Evolutionary conservation across 2,113 vertebrate species (phyloP).

Genomic region (Rhea pennata): DNA sequence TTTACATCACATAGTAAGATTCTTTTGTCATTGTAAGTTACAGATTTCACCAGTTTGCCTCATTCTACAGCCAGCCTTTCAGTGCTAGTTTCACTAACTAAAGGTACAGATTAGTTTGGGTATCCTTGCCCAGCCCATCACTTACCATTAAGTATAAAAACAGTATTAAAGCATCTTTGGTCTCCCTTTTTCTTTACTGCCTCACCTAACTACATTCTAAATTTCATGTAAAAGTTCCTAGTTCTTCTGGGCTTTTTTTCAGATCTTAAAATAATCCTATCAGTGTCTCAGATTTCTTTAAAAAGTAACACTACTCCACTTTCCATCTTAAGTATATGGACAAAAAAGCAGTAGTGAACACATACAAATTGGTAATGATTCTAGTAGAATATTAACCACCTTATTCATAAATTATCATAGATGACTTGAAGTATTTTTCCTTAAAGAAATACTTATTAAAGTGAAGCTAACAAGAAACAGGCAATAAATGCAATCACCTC

Average conservation of each 20-base stretch:
- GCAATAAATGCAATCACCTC: neutral
- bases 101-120: neutral
- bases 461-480: neutral
- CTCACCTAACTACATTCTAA: neutral
- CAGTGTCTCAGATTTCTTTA: neutral
- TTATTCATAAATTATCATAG: neutral
- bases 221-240: neutral
- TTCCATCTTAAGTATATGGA: neutral
- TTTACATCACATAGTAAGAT: neutral
- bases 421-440: neutral
- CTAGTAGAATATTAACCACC: neutral
- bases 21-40: neutral
- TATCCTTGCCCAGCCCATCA: neutral
- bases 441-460: neutral
- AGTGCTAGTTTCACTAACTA: neutral
- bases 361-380: neutral
- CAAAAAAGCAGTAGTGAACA: neutral
- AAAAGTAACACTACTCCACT: neutral
- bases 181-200: neutral
- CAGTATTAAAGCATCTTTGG: accelerated
- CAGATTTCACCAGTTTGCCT: neutral
- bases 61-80: neutral
- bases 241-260: neutral
- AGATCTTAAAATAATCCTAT: neutral
- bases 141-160: neutral